Evolutionary conservation across 1,140 invertebrate species (phyloP).

Genomic region (Pantala flavescens): DNA sequence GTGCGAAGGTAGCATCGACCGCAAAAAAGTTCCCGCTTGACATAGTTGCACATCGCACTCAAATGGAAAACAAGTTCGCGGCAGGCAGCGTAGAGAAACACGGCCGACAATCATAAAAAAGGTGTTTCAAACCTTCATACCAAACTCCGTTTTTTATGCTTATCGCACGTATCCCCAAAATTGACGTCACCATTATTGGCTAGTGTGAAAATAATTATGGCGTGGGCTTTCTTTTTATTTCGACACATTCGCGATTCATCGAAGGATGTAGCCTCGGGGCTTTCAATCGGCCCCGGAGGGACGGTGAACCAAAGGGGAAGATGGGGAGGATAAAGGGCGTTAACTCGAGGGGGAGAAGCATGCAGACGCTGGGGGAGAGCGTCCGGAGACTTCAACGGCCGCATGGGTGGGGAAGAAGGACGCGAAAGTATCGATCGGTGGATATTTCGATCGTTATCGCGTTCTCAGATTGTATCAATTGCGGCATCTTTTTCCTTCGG

Average conservation of each 20-base stretch:
- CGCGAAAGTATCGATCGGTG: background rate
- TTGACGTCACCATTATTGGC: background rate
- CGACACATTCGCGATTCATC: background rate
- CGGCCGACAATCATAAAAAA: no score
- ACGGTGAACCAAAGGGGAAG: background rate
- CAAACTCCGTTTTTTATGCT: background rate
- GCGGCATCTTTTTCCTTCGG: no score
- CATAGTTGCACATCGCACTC: no score
- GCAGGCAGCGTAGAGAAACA: no score
- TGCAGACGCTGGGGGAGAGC: background rate
- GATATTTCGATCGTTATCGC: no score
- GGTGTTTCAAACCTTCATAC: no score
- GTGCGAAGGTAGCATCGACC: no score
- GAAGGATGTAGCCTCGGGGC: background rate
- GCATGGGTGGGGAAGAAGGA: background rate
- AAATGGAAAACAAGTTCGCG: no score
- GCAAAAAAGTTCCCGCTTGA: no score
- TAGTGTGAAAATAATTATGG: constrained; percentile 4
- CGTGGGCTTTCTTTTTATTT: background rate
- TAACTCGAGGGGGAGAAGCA: background rate
- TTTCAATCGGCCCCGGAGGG: background rate
- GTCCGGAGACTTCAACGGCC: background rate
- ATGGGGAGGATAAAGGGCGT: background rate
- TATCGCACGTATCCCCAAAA: background rate
- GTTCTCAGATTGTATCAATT: no score